These are phyloP conservation scores for Oligia latruncula DNA, from an alignment of 2,888 invertebrate genomes.

Conservation along the genomic window DNA sequence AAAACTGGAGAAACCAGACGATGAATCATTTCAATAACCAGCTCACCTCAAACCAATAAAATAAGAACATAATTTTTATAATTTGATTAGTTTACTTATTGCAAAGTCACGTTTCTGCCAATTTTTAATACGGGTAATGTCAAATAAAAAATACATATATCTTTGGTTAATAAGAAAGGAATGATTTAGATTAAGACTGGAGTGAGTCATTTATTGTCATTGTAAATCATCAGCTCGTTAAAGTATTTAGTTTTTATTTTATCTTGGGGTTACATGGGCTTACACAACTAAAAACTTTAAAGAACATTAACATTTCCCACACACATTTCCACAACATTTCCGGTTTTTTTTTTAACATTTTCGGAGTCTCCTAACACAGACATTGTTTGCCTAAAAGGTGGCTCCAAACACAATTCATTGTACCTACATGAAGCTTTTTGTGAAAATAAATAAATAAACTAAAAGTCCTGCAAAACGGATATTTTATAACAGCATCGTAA, in stretches of 20 bases:
- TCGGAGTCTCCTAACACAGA: no score
- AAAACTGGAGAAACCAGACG: slow-evolving; percentile 29
- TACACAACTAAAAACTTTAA: neutral
- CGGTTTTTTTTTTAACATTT: no score
- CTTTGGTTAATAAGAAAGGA: neutral
- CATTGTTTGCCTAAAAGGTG: no score
- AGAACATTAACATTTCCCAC: neutral
- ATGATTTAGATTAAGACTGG: neutral
- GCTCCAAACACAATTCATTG: no score
- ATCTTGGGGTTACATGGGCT: neutral
- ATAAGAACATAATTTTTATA: neutral
- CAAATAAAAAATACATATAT: neutral
- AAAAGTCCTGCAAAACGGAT: neutral
- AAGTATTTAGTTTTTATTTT: neutral
- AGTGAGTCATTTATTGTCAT: slow-evolving; percentile 23
- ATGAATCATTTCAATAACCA: slow-evolving; percentile 44
- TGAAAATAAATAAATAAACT: no score
- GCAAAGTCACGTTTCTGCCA: slow-evolving; percentile 12
- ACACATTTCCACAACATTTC: no score
- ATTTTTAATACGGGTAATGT: neutral
- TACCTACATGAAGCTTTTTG: no score
- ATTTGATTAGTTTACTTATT: neutral
- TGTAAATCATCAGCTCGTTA: slow-evolving; percentile 13
- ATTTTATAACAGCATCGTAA: neutral
- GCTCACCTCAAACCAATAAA: neutral